These are phyloP conservation scores for Caenorhabditis angaria DNA, from an alignment of 2,888 invertebrate genomes.

Conservation along the genomic window DNA sequence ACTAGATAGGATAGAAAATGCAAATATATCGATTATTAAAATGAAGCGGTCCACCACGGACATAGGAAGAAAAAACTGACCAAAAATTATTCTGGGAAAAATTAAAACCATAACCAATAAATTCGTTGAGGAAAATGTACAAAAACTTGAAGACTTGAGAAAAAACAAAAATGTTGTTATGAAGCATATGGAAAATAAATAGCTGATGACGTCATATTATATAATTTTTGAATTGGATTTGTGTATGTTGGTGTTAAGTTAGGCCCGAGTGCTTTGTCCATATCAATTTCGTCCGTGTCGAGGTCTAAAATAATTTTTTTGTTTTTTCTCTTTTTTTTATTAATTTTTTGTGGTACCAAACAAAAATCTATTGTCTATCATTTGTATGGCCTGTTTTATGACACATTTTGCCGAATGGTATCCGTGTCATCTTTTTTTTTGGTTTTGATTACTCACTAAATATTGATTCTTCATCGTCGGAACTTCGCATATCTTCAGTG, in stretches of 20 bases:
- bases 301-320: slow-evolving; percentile 29
- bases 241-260: slow-evolving; percentile 11
- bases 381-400: slow-evolving; percentile 4
- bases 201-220: slow-evolving; percentile 59
- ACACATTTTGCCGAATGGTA: slow-evolving; percentile 5
- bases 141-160: background rate
- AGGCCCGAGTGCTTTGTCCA: slow-evolving; percentile 14
- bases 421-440: background rate
- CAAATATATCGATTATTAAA: background rate
- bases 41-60: background rate
- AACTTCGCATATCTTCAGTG: slow-evolving; percentile 51
- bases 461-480: slow-evolving; percentile 49
- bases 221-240: slow-evolving; percentile 65
- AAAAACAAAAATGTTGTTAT: slow-evolving; percentile 10
- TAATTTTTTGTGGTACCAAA: slow-evolving; percentile 1
- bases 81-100: slow-evolving; percentile 1
- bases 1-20: slow-evolving; percentile 1
- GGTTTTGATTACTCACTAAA: slow-evolving; percentile 15
- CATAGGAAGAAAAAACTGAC: background rate
- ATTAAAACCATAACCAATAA: background rate
- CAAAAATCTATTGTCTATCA: slow-evolving; percentile 3
- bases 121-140: background rate
- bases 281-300: slow-evolving; percentile 48
- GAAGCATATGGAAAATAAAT: slow-evolving; percentile 36
- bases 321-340: too few relatives aligned